phyloP scores from a whole-genome alignment of 2,113 vertebrate genomes.

The Tragelaphus scriptus region DNA sequence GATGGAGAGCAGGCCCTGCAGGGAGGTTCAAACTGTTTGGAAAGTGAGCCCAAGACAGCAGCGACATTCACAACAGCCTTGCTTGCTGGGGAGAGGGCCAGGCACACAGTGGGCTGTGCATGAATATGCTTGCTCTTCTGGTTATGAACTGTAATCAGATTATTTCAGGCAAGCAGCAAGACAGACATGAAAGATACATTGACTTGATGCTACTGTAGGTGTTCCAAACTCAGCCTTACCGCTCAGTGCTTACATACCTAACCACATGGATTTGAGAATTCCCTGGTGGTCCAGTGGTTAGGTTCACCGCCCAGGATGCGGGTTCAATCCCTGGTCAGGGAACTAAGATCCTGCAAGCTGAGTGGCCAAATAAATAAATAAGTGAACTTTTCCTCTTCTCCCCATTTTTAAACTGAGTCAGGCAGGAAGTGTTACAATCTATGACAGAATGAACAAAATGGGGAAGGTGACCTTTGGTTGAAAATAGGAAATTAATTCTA shows the following conservation, averaged over 20 bases:
- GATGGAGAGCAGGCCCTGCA: not conserved
- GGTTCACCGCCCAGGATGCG: not conserved
- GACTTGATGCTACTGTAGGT: not conserved
- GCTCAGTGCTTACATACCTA: no score
- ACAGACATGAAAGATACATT: not conserved
- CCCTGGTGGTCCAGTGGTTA: not conserved
- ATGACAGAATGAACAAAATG: constrained; percentile 48
- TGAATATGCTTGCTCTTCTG: not conserved
- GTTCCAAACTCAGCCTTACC: not conserved
- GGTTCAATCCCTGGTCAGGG: not conserved
- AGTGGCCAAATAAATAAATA: not conserved
- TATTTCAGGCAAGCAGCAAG: not conserved
- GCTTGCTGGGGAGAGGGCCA: not conserved
- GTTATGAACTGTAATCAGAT: not conserved
- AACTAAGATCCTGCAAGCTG: not conserved
- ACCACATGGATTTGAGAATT: not conserved
- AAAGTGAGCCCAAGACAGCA: no score
- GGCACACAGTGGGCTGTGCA: accelerated
- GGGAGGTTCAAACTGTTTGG: not conserved
- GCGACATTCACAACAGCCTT: not conserved
- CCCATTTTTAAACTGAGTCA: not conserved
- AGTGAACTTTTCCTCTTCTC: not conserved
- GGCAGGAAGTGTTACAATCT: not conserved
- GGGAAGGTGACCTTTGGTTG: constrained; percentile 71
- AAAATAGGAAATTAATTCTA: constrained; percentile 76